These are phyloP conservation scores for Alexandromys fortis DNA, from an alignment of 2,113 vertebrate species.

Conservation along the genomic window DNA sequence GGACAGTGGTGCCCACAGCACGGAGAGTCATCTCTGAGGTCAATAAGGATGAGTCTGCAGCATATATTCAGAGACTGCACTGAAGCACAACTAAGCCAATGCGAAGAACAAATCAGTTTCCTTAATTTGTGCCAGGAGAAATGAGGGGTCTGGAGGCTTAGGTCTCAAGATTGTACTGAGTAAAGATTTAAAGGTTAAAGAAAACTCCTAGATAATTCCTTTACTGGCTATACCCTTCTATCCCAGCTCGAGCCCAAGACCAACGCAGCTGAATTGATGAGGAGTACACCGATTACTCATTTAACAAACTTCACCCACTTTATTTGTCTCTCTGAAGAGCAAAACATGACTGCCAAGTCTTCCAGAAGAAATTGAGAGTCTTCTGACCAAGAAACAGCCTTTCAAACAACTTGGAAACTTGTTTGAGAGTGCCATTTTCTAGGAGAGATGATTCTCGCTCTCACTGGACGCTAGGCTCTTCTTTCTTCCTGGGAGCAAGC, in stretches of 20 bases:
- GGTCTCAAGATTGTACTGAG: background rate
- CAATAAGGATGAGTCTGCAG: background rate
- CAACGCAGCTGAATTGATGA: background rate
- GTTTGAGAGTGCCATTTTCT: slow-evolving; percentile 74
- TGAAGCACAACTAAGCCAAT: too few species aligned
- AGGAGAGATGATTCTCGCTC: slow-evolving; percentile 73
- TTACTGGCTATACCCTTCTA: background rate
- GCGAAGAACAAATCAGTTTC: background rate
- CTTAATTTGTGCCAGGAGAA: background rate
- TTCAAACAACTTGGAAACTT: slow-evolving; percentile 74
- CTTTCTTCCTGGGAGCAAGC: slow-evolving; percentile 49
- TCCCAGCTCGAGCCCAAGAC: background rate
- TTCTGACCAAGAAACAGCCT: slow-evolving; percentile 80
- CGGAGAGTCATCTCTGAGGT: background rate
- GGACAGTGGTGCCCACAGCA: too few species aligned
- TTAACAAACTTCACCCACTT: background rate
- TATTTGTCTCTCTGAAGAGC: slow-evolving; percentile 37
- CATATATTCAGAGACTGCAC: accelerated
- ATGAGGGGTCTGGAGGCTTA: background rate
- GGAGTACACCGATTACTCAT: background rate
- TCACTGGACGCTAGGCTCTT: slow-evolving; percentile 16
- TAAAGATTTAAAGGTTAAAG: background rate
- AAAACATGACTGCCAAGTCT: slow-evolving; percentile 44
- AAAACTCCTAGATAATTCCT: background rate
- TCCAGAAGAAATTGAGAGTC: slow-evolving; percentile 73